Evolutionary conservation across 2,888 invertebrate species (phyloP), one percentile per base, ranked within the genome.

Genomic region (Acrobasis consociella): DNA sequence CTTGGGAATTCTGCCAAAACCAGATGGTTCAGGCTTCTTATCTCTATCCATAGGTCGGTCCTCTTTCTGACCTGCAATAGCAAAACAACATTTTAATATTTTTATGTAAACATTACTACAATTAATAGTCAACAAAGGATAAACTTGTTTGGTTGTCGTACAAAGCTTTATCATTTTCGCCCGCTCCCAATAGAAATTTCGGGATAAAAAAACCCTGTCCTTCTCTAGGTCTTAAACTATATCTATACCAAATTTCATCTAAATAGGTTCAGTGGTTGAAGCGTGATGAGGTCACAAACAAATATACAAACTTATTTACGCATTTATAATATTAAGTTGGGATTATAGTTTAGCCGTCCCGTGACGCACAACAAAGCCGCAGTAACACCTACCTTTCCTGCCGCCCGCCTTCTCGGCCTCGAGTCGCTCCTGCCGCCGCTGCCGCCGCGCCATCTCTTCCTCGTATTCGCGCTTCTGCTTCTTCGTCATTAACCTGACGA

Each of bases 381-480:
- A 17, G 0, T 51, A 51, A 1, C 5, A 56, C 56, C 74, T 73
- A 86, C 87, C 76, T 82, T 76, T 86, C 49, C 71, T 77, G 0
- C 70, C 72, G 0, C 78, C 82, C 2, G 70, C 68, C 65, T 84
- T 88, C 52, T 88, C 85, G 0, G 86, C 85, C 0, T 91, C 90
- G 22, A 91, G 65, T 0, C 91, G 77, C 68, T 91, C 89, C 65
- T 84, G 86, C 5, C 88, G 72, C 9, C 91, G 77, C 66, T 93
- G 93, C 61, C 95, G 94, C 49, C 94, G 91, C 53, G 95, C 95
- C 80, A 94, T 94, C 70, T 96, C 96, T 72, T 95, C 95, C 73
- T 96, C 95, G 74, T 94, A 93, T 77, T 97, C 97, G 53, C 93
- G 92, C 76, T 94, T 96, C 77, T 98, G 97, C 71, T 95, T 96